Evolutionary conservation across 2,888 invertebrate genomes (phyloP).

Genomic region (Rhabditoides inermis): DNA sequence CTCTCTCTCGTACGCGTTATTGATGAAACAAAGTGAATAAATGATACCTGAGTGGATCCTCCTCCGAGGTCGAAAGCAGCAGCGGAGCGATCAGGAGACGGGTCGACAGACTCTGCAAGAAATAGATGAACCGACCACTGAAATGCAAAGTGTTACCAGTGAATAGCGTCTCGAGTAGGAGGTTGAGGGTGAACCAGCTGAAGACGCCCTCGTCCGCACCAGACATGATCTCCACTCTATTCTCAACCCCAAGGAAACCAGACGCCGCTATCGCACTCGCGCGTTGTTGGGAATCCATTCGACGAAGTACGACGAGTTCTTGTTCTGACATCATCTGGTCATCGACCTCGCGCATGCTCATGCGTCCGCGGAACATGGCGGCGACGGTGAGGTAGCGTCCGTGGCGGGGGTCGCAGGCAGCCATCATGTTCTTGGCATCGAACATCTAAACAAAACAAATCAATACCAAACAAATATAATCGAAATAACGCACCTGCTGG

Average conservation of each 20-base stretch:
- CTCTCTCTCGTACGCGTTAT: no score
- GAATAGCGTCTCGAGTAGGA: constrained; percentile 61
- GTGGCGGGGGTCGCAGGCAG: constrained; percentile 57
- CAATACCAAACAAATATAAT: no score
- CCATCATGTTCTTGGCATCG: constrained; percentile 58
- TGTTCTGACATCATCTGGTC: constrained; percentile 88
- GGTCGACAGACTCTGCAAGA: constrained; percentile 44
- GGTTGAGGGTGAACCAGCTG: constrained; percentile 94
- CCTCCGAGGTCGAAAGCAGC: constrained; percentile 90
- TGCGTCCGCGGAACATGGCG: constrained; percentile 60
- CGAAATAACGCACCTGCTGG: no score
- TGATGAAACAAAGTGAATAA: no score
- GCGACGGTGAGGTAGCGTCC: constrained; percentile 62
- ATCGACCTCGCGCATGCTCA: constrained; percentile 66
- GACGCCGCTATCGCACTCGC: no score
- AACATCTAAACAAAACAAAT: constrained; percentile 63
- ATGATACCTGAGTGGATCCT: constrained; percentile 72
- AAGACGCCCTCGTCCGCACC: constrained; percentile 85
- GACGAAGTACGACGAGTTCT: constrained; percentile 77
- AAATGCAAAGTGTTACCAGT: constrained; percentile 12
- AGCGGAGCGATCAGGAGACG: constrained; percentile 61
- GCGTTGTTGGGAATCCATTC: constrained; percentile 84
- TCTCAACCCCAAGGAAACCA: no score
- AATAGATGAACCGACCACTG: no score
- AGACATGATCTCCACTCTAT: no score